Conservation (phyloP, 1,140 invertebrate genomes). For the Penaeus vannamei region DNA sequence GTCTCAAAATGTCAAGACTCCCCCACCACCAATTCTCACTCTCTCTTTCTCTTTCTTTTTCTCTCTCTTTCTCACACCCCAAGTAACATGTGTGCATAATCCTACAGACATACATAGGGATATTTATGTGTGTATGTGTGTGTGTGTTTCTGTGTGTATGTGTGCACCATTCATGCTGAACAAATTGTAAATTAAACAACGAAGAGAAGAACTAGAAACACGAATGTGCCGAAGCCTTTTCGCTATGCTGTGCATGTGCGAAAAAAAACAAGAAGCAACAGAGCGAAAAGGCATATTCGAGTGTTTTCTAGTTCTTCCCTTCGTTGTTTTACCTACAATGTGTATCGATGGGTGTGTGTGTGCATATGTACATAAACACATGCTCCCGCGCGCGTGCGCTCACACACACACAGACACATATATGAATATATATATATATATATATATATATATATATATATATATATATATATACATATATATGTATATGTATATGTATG, state of each 20-base stretch:
- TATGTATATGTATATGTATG: too few relatives aligned
- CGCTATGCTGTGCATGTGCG: background rate
- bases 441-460: too few relatives aligned
- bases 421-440: too few relatives aligned
- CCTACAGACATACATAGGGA: too few relatives aligned
- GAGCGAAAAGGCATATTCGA: too few relatives aligned
- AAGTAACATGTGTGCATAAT: background rate
- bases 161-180: background rate
- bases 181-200: background rate
- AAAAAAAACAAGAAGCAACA: too few relatives aligned
- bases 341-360: background rate
- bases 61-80: background rate
- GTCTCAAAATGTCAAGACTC: too few relatives aligned
- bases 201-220: background rate
- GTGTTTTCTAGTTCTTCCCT: too few relatives aligned
- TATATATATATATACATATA: too few relatives aligned
- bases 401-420: too few relatives aligned
- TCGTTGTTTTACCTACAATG: background rate
- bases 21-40: background rate
- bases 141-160: background rate
- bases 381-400: too few relatives aligned
- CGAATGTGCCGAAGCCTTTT: too few relatives aligned
- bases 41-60: conserved; percentile 1
- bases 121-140: background rate
- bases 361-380: background rate